Evolutionary conservation across 2,888 invertebrate species (phyloP).

Genomic region (Alloplasta piceator): DNA sequence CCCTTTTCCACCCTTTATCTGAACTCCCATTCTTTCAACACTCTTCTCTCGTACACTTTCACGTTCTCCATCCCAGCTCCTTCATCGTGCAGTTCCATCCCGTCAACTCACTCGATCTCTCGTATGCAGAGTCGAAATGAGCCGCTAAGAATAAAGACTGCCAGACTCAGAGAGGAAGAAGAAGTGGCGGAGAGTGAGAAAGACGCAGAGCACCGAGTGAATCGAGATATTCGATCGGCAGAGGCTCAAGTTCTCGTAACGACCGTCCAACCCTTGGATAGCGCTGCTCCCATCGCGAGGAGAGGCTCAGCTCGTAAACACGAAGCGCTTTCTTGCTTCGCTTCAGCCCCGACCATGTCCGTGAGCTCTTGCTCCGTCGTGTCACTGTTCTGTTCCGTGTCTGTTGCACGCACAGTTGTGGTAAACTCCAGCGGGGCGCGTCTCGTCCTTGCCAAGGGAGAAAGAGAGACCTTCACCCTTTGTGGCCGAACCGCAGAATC

Average conservation of each 20-base stretch:
- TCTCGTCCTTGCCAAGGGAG: conserved; percentile 10
- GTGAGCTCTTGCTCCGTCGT: conserved; percentile 13
- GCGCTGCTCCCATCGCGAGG: conserved; percentile 72
- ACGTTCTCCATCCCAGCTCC: conserved; percentile 25
- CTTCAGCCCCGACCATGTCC: conserved; percentile 9
- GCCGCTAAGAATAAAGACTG: neutral
- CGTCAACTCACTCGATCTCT: conserved; percentile 13
- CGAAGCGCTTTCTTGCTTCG: conserved; percentile 57
- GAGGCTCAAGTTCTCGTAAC: conserved; percentile 52
- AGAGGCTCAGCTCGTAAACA: conserved; percentile 74
- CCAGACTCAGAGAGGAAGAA: conserved; percentile 43
- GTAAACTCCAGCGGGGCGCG: conserved; percentile 58
- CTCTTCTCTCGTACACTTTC: conserved; percentile 42
- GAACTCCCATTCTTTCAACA: conserved; percentile 32
- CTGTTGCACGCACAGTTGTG: conserved; percentile 38
- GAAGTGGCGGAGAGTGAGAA: conserved; percentile 3
- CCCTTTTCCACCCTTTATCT: conserved; percentile 21
- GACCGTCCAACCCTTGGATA: conserved; percentile 67
- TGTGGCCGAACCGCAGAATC: neutral
- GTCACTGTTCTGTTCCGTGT: conserved; percentile 12
- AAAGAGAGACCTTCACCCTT: neutral
- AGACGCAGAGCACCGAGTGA: conserved; percentile 71
- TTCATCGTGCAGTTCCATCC: conserved; percentile 16
- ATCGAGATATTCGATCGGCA: conserved; percentile 80
- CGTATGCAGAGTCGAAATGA: conserved; percentile 4